Evolutionary conservation across 2,113 vertebrate species (phyloP).

Genomic region (Erythrolamprus reginae): DNA sequence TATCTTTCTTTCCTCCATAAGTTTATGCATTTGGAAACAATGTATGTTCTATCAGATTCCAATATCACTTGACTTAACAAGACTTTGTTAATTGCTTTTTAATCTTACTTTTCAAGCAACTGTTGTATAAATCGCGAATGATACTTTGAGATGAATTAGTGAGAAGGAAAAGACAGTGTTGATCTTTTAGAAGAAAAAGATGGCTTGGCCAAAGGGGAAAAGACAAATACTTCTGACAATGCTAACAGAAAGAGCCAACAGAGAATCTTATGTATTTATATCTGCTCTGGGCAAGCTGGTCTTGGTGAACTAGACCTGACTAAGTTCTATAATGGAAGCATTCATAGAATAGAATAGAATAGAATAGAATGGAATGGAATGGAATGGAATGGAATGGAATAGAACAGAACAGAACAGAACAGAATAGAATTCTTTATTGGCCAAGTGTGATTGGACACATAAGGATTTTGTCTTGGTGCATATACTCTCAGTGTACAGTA

Average conservation of each 20-base stretch:
- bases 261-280: not conserved
- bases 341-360: too few relatives aligned
- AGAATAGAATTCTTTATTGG: too few relatives aligned
- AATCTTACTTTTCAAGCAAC: not conserved
- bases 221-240: not conserved
- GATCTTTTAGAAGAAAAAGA: not conserved
- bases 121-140: not conserved
- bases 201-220: not conserved
- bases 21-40: not conserved
- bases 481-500: too few relatives aligned
- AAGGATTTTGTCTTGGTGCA: too few relatives aligned
- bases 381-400: too few relatives aligned
- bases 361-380: too few relatives aligned
- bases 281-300: not conserved
- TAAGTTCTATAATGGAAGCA: not conserved
- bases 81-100: not conserved
- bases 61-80: too few relatives aligned
- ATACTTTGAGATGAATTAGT: not conserved
- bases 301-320: not conserved
- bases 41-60: not conserved
- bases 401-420: too few relatives aligned
- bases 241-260: not conserved
- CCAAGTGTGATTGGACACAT: too few relatives aligned
- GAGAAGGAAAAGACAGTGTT: not conserved
- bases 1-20: not conserved